Percentiles rank a stretch among this genome's conserved stretches.
phyloP scores from a whole-genome alignment of 2,797 vertebrate genomes.

The Stomatorhinus walkeri region DNA sequence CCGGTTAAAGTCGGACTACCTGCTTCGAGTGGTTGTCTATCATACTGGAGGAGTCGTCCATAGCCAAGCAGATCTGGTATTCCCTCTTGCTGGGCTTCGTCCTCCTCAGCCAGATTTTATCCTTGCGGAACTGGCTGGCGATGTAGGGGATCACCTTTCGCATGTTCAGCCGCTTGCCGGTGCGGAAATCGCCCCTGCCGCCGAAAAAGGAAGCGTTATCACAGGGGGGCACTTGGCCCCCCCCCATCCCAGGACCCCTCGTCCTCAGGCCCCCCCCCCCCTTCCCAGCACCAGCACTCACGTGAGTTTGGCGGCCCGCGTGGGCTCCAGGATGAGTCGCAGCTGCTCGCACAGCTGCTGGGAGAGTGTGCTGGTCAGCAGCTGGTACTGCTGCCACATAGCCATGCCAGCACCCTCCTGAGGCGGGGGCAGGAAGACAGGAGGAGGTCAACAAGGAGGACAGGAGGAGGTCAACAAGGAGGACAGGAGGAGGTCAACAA shows the following conservation, averaged over 20 bases:
- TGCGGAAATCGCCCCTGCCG: slow-evolving; percentile 86
- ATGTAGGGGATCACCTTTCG: slow-evolving; percentile 97
- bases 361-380: slow-evolving; percentile 79
- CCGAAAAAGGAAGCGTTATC: background rate
- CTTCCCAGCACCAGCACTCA: slow-evolving; percentile 48
- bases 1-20: slow-evolving; percentile 49
- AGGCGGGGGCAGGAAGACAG: slow-evolving; percentile 19
- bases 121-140: slow-evolving; percentile 95
- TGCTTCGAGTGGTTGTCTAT: slow-evolving; percentile 96
- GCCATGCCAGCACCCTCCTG: slow-evolving; percentile 78
- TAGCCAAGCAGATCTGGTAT: slow-evolving; percentile 92
- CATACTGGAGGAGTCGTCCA: slow-evolving; percentile 98
- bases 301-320: slow-evolving; percentile 87
- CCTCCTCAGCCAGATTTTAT: slow-evolving; percentile 96
- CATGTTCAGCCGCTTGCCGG: slow-evolving; percentile 94
- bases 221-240: background rate
- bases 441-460: background rate
- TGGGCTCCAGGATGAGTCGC: slow-evolving; percentile 87
- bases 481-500: no score
- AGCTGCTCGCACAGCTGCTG: slow-evolving; percentile 95
- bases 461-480: background rate
- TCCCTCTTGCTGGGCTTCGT: slow-evolving; percentile 94
- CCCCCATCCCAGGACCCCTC: background rate
- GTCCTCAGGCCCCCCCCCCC: background rate
- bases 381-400: slow-evolving; percentile 88